phyloP scores from a whole-genome alignment of 2,888 invertebrate species.

The Anaspis maculata region DNA sequence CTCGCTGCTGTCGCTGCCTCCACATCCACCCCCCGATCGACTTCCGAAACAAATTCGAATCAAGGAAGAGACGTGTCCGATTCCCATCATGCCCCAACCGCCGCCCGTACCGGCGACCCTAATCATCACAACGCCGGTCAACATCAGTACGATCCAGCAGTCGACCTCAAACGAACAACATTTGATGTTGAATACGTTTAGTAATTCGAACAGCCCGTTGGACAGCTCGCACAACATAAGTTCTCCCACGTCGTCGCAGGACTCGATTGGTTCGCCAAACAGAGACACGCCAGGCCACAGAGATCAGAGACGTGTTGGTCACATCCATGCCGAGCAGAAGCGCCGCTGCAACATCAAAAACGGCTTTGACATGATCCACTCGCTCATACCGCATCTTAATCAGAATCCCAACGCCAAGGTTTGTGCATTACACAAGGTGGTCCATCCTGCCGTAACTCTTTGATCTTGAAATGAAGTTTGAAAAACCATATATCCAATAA shows the following conservation, averaged over 20 bases:
- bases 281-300: conserved; percentile 48
- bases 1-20: too few relatives aligned
- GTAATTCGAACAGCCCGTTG: conserved; percentile 42
- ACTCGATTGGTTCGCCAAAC: conserved; percentile 39
- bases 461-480: background rate
- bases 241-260: conserved; percentile 56
- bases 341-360: conserved; percentile 92
- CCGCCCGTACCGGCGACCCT: conserved; percentile 35
- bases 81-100: conserved; percentile 47
- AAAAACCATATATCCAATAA: too few relatives aligned
- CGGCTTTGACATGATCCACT: conserved; percentile 90
- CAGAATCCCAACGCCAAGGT: conserved; percentile 87
- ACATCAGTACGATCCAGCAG: conserved; percentile 40
- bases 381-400: conserved; percentile 83
- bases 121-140: conserved; percentile 42
- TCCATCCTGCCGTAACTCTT: conserved; percentile 9
- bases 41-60: conserved; percentile 21
- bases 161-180: too few relatives aligned
- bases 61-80: conserved; percentile 32
- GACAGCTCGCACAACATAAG: conserved; percentile 44
- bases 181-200: conserved; percentile 28
- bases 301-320: conserved; percentile 75
- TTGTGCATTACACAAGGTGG: too few relatives aligned
- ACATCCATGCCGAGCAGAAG: conserved; percentile 94
- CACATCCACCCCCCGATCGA: too few relatives aligned